phyloP scores from a whole-genome alignment of 2,797 vertebrate genomes.

The Sebastes glaucus region DNA sequence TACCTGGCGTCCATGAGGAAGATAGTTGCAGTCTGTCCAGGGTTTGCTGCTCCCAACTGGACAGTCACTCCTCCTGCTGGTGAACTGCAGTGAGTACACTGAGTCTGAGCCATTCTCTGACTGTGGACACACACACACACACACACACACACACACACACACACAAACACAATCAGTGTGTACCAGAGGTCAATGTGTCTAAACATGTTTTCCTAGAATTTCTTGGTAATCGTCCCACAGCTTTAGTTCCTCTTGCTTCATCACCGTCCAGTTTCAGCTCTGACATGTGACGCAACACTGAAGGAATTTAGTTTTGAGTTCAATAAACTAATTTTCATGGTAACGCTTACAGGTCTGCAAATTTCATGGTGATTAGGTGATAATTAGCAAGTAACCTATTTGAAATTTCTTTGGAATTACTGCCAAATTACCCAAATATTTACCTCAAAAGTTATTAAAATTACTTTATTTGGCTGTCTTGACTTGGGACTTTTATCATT shows the following conservation, averaged over 20 bases:
- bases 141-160: conserved; percentile 9
- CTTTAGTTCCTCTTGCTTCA: neutral
- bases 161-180: neutral
- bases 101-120: conserved; percentile 70
- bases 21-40: conserved; percentile 88
- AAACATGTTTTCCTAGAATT: conserved; percentile 23
- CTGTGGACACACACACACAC: conserved; percentile 36
- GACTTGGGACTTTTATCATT: too few species aligned
- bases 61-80: conserved; percentile 84
- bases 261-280: neutral
- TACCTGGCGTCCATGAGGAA: conserved; percentile 74
- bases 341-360: too few species aligned
- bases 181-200: conserved; percentile 36
- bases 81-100: conserved; percentile 81
- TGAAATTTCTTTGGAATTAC: too few species aligned
- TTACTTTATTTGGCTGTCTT: too few species aligned
- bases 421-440: too few species aligned
- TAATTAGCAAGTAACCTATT: too few species aligned
- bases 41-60: conserved; percentile 60
- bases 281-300: neutral
- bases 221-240: neutral
- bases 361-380: too few species aligned
- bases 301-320: neutral
- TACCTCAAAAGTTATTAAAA: too few species aligned
- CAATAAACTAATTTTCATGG: neutral